These are phyloP conservation scores for Clusia tigrina DNA, from an alignment of 2,888 invertebrate species.

Conservation along the genomic window DNA sequence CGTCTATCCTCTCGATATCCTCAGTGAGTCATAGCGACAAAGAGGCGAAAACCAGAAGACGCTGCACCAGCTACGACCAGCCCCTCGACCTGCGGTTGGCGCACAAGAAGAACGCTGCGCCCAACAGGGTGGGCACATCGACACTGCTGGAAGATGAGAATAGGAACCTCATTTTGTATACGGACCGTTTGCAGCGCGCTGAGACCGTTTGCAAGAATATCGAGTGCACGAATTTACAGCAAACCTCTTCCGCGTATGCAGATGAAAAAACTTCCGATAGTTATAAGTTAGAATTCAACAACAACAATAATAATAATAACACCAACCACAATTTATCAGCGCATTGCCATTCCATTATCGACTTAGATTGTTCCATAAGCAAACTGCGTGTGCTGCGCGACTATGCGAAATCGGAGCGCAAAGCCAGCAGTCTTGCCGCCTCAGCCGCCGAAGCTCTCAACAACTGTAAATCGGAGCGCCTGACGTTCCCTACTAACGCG, in stretches of 20 bases:
- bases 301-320: too few species aligned
- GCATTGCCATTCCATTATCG: background rate
- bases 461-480: conserved; percentile 22
- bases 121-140: conserved; percentile 30
- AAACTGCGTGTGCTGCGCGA: conserved; percentile 28
- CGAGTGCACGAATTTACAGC: conserved; percentile 11
- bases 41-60: conserved; percentile 42
- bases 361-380: background rate
- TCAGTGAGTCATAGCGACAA: conserved; percentile 39
- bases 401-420: conserved; percentile 17
- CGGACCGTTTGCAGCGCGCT: conserved; percentile 15
- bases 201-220: conserved; percentile 28
- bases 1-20: conserved; percentile 54
- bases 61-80: conserved; percentile 69
- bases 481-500: conserved; percentile 62
- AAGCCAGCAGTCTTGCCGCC: too few species aligned
- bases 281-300: conserved; percentile 1
- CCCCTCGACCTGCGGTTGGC: conserved; percentile 89
- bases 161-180: conserved; percentile 74
- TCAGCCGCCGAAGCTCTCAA: conserved; percentile 21
- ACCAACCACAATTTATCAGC: background rate
- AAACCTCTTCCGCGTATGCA: background rate
- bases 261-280: too few species aligned
- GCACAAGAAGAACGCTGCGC: conserved; percentile 73
- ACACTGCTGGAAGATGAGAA: conserved; percentile 78